These are phyloP conservation scores for Caenorhabditis sp. DNA, from an alignment of 2,888 invertebrate species.

Conservation along the genomic window DNA sequence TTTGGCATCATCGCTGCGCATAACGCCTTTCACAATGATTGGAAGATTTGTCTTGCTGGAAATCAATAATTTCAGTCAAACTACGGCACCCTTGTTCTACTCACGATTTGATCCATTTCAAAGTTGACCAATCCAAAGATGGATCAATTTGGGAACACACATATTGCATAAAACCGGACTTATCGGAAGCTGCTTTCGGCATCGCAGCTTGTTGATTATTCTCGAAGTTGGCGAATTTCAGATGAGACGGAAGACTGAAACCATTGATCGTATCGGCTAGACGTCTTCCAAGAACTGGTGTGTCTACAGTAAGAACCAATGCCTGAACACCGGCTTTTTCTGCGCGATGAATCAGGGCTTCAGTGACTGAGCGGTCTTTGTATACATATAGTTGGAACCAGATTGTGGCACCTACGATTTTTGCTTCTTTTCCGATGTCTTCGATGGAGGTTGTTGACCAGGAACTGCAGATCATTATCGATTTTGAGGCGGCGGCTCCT, in stretches of 20 bases:
- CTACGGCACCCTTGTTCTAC: no score
- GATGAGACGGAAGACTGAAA: slow-evolving; percentile 83
- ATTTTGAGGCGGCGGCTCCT: slow-evolving; percentile 83
- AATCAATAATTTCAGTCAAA: no score
- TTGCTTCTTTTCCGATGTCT: slow-evolving; percentile 80
- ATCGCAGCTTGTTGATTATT: slow-evolving; percentile 73
- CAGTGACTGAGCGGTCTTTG: slow-evolving; percentile 72
- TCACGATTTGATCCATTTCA: slow-evolving; percentile 78
- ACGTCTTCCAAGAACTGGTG: slow-evolving; percentile 80
- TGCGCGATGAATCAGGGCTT: slow-evolving; percentile 79
- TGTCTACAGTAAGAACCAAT: slow-evolving; percentile 64
- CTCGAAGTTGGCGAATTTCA: slow-evolving; percentile 72
- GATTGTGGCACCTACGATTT: slow-evolving; percentile 47
- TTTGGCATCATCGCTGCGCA: slow-evolving; percentile 81
- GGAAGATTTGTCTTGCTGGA: slow-evolving; percentile 49
- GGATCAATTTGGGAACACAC: slow-evolving; percentile 82
- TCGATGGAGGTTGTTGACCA: slow-evolving; percentile 87
- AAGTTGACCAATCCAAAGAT: slow-evolving; percentile 85
- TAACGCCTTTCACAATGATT: slow-evolving; percentile 66
- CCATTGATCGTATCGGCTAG: slow-evolving; percentile 84
- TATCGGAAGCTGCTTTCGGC: slow-evolving; percentile 74
- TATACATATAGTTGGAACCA: slow-evolving; percentile 83
- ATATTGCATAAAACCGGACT: slow-evolving; percentile 83
- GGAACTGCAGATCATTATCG: slow-evolving; percentile 85
- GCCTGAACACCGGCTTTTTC: slow-evolving; percentile 77